These are phyloP conservation scores for Albula glossodonta DNA, from an alignment of 2,113 vertebrate genomes.

Conservation along the genomic window DNA sequence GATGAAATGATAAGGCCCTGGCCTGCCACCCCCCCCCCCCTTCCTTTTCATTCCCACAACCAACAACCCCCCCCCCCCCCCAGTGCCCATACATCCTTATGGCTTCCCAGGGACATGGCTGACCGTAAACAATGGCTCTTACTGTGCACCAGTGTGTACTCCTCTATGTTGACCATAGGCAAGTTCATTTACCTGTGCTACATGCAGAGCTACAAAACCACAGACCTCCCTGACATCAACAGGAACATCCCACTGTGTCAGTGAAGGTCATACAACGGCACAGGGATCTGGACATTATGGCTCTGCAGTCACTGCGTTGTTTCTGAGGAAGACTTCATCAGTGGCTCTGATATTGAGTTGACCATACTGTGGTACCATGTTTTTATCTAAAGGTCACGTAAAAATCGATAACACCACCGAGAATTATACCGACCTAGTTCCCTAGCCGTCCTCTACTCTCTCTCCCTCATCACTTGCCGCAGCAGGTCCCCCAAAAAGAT, in stretches of 20 bases:
- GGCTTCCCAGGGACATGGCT: background rate
- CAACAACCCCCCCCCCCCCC: background rate
- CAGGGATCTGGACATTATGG: background rate
- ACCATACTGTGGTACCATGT: background rate
- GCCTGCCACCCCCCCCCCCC: background rate
- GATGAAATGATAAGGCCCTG: constrained; percentile 1
- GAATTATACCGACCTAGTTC: constrained; percentile 2
- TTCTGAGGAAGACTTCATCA: background rate
- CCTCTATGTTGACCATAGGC: background rate
- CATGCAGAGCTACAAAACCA: background rate
- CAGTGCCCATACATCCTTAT: background rate
- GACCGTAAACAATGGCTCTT: background rate
- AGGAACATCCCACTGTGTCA: background rate
- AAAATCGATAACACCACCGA: constrained; percentile 11
- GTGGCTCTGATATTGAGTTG: constrained; percentile 10
- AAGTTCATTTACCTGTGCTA: background rate
- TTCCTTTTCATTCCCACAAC: background rate
- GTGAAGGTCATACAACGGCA: background rate
- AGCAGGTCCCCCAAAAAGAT: constrained; percentile 17
- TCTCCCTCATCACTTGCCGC: background rate
- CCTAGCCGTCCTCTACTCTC: background rate
- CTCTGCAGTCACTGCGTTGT: background rate
- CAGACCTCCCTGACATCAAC: background rate
- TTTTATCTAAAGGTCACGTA: constrained; percentile 23
- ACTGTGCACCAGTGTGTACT: background rate